Conservation (phyloP, 2,888 invertebrate species). For the Sminthurinus aureus region DNA sequence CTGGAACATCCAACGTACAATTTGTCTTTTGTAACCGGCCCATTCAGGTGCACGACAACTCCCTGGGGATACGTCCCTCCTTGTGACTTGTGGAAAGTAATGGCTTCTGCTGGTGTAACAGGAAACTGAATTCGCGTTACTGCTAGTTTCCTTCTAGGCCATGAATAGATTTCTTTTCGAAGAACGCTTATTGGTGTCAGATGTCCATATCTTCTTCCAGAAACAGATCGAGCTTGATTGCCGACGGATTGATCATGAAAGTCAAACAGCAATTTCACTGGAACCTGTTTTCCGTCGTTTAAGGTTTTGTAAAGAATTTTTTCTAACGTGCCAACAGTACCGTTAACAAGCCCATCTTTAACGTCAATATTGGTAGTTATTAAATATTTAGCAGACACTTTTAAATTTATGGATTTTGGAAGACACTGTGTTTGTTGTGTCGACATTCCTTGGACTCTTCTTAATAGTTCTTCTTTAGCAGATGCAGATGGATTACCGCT, state of each 20-base stretch:
- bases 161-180: not conserved
- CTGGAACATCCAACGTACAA: conserved; percentile 7
- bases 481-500: not conserved
- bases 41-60: conserved; percentile 33
- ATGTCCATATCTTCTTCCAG: conserved; percentile 10
- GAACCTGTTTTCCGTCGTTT: not conserved
- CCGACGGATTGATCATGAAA: conserved; percentile 44
- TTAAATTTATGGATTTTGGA: not conserved
- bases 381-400: conserved; percentile 38
- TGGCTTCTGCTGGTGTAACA: conserved; percentile 41
- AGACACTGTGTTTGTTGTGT: conserved; percentile 31
- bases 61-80: conserved; percentile 16
- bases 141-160: not conserved
- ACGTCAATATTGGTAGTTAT: conserved; percentile 50
- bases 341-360: conserved; percentile 53
- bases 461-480: not conserved
- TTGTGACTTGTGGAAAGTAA: conserved; percentile 53
- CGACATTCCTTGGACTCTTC: not conserved
- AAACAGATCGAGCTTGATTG: not conserved
- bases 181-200: conserved; percentile 3
- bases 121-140: conserved; percentile 50
- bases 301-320: conserved; percentile 14
- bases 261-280: conserved; percentile 35
- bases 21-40: not conserved
- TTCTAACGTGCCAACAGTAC: conserved; percentile 46